Evolutionary conservation across 1,140 invertebrate species (phyloP), one percentile per base, ranked within the genome.

Genomic region (Meteorus sp.): DNA sequence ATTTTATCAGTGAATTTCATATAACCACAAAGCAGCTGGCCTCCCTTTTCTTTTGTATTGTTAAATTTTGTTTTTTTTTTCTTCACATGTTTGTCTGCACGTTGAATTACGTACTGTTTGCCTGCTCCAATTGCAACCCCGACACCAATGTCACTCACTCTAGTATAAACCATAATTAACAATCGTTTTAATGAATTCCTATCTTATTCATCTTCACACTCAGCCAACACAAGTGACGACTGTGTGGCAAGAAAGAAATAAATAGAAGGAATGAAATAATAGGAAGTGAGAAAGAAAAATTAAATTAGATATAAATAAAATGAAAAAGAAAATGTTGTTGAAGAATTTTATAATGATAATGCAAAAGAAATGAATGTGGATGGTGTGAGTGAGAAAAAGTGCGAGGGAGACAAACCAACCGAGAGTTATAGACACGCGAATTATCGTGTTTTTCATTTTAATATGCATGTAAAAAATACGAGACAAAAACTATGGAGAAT

Each of bases 101-200:
- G 39, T 43, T 3, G 15, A 8, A 13, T 35, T 20, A 22, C 47
- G 54, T 39, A 35, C 29, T 64, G 66, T 53, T 62, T 66, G 66
- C 23, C 5, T 47, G n/a, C 20, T 47, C 3, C 13, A 47, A 2
- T 19, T 22, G 20, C 6, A 20, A 8, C 41, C 33, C 48, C 48
- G 44, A 39, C 55, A 58, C n/a, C n/a, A 64, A 33, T 71, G 68
- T 72, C 72, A 72, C 64, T 71, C 62, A 35, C 29, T 31, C 4
- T 15, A 11, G 3, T 31, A 17, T 29, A 47, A 61, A 20, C 59
- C 44, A 65, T 65, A 69, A 74, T 74, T 71, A 72, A 70, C 59
- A 68, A 70, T 69, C 62, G 45, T 60, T 68, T 66, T 66, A 69
- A 70, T 64, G 65, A 73, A 70, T 68, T 60, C 58, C 50, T 72